These are phyloP conservation scores for Pyrgus malvae DNA, from an alignment of 2,888 invertebrate genomes.

Conservation along the genomic window DNA sequence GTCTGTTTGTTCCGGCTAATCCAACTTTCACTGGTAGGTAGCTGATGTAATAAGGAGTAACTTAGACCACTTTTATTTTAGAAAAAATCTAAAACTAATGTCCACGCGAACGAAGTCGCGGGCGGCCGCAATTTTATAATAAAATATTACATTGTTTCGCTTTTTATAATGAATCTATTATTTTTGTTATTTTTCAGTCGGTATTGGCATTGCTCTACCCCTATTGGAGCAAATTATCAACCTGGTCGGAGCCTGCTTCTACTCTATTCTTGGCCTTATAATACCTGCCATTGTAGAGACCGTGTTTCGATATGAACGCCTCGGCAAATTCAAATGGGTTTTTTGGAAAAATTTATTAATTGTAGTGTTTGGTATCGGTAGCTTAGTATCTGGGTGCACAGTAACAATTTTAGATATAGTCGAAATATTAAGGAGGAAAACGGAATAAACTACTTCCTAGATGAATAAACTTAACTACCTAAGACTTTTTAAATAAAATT, in stretches of 20 bases:
- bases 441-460: conserved; percentile 27
- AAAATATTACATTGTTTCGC: too few species aligned
- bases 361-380: conserved; percentile 81
- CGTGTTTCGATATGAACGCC: conserved; percentile 85
- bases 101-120: too few species aligned
- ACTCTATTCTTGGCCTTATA: conserved; percentile 87
- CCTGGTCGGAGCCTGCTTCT: conserved; percentile 80
- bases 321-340: conserved; percentile 86
- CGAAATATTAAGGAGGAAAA: conserved; percentile 74
- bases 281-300: conserved; percentile 89
- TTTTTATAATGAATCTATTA: too few species aligned
- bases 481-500: too few species aligned
- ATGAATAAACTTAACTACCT: too few species aligned
- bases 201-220: conserved; percentile 71
- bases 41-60: too few species aligned
- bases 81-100: too few species aligned
- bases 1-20: too few species aligned
- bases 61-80: too few species aligned
- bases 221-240: conserved; percentile 74
- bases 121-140: too few species aligned
- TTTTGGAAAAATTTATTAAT: conserved; percentile 86
- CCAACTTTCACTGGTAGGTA: too few species aligned
- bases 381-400: conserved; percentile 84
- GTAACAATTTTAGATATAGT: conserved; percentile 69
- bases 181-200: conserved; percentile 52